These are phyloP conservation scores for Hippocampus abdominalis DNA, from an alignment of 2,113 vertebrate species.

Conservation along the genomic window DNA sequence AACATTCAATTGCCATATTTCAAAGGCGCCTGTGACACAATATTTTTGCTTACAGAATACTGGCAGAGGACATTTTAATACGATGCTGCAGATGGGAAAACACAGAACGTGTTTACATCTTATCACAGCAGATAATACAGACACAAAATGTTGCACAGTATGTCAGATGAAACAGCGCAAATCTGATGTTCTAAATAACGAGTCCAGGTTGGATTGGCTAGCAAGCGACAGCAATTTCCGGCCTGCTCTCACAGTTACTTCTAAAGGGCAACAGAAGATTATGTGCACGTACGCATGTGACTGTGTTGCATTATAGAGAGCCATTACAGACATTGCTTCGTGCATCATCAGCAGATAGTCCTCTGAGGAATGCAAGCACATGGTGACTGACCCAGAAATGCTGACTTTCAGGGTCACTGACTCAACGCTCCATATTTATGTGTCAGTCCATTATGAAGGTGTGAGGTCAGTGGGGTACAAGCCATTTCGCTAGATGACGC, in stretches of 20 bases:
- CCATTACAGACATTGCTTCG: slow-evolving; percentile 42
- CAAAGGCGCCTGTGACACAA: not conserved
- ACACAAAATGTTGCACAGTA: not conserved
- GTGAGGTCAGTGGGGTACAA: slow-evolving; percentile 35
- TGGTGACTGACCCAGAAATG: slow-evolving; percentile 51
- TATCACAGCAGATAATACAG: not conserved
- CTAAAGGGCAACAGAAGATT: slow-evolving; percentile 9
- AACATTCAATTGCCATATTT: not conserved
- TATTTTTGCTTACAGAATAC: slow-evolving; percentile 4
- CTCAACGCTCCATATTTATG: slow-evolving; percentile 35
- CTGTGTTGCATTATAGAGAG: slow-evolving; percentile 22
- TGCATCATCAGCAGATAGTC: slow-evolving; percentile 35
- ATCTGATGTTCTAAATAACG: not conserved
- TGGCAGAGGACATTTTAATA: not conserved
- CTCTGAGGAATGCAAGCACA: slow-evolving; percentile 23
- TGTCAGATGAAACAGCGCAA: not conserved
- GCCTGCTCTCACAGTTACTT: slow-evolving; percentile 20
- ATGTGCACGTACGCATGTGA: not conserved
- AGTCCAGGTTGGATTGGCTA: slow-evolving; percentile 2
- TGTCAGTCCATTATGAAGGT: slow-evolving; percentile 52
- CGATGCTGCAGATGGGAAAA: not conserved
- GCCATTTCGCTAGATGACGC: slow-evolving; percentile 33
- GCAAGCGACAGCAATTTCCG: not conserved
- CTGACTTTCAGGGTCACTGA: slow-evolving; percentile 50
- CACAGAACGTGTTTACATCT: not conserved